Evolutionary conservation across 1,140 invertebrate species (phyloP).

Genomic region (Rhyacophila brunnea): DNA sequence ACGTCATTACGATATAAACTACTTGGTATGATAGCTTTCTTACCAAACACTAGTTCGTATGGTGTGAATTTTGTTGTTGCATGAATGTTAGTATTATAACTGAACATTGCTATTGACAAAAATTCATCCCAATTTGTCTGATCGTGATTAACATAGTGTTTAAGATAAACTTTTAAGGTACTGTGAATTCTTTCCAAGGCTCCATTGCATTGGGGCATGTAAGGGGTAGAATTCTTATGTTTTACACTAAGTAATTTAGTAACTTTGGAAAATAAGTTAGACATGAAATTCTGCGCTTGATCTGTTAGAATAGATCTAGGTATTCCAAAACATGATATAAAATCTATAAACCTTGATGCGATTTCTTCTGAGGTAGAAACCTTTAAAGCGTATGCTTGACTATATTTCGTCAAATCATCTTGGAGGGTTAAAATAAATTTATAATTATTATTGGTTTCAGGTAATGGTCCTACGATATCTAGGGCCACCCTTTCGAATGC

Average conservation of each 20-base stretch:
- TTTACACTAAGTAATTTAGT: too few relatives aligned
- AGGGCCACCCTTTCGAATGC: constrained; percentile 34
- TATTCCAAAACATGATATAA: constrained; percentile 37
- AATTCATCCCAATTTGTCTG: constrained; percentile 42
- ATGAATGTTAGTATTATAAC: too few relatives aligned
- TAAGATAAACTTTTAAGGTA: constrained; percentile 42
- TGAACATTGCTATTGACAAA: too few relatives aligned
- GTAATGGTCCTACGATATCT: constrained; percentile 40
- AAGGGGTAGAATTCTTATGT: too few relatives aligned
- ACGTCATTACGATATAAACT: constrained; percentile 34
- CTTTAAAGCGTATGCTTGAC: constrained; percentile 37
- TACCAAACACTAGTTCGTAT: constrained; percentile 45
- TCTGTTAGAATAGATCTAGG: constrained; percentile 40
- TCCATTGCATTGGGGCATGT: too few relatives aligned
- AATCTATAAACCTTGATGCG: constrained; percentile 25
- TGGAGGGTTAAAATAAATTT: too few relatives aligned
- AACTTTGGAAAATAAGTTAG: constrained; percentile 15
- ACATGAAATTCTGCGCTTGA: constrained; percentile 37
- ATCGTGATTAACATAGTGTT: constrained; percentile 39
- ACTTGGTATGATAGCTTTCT: too few relatives aligned
- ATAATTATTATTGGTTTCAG: constrained; percentile 32
- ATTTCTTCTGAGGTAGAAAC: constrained; percentile 24
- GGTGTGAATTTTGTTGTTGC: too few relatives aligned
- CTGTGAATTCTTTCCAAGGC: too few relatives aligned
- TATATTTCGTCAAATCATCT: constrained; percentile 45